Evolutionary conservation across 2,797 vertebrate species (phyloP).

Genomic region (Tadarida brasiliensis): DNA sequence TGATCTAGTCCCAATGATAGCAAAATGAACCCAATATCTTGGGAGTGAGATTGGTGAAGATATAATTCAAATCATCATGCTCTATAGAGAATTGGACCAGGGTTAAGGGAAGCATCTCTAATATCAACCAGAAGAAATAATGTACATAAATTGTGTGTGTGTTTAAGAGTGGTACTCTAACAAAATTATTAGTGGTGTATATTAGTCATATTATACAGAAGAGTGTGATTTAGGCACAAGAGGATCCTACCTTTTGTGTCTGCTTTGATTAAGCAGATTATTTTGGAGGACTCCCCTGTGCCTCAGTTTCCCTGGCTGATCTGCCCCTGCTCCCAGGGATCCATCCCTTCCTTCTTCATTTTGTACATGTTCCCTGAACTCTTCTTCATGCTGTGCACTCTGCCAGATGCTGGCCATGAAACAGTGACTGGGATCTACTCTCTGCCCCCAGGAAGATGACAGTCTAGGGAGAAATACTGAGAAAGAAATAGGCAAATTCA

Average conservation of each 20-base stretch:
- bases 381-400: background rate
- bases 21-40: background rate
- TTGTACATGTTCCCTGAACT: fast-evolving
- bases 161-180: background rate
- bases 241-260: background rate
- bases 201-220: background rate
- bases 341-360: background rate
- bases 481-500: background rate
- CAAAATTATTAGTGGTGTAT: fast-evolving
- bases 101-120: background rate
- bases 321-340: background rate
- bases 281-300: background rate
- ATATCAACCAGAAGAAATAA: background rate
- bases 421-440: fast-evolving
- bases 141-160: too few species aligned
- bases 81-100: background rate
- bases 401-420: background rate
- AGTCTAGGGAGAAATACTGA: background rate
- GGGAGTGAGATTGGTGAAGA: background rate
- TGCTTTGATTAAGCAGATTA: background rate
- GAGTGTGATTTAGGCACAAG: background rate
- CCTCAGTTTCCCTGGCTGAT: slow-evolving; percentile 1
- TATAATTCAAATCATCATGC: background rate
- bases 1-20: background rate
- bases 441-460: background rate